Conservation (phyloP, 2,797 vertebrate genomes). For the Alfaro cultratus region DNA sequence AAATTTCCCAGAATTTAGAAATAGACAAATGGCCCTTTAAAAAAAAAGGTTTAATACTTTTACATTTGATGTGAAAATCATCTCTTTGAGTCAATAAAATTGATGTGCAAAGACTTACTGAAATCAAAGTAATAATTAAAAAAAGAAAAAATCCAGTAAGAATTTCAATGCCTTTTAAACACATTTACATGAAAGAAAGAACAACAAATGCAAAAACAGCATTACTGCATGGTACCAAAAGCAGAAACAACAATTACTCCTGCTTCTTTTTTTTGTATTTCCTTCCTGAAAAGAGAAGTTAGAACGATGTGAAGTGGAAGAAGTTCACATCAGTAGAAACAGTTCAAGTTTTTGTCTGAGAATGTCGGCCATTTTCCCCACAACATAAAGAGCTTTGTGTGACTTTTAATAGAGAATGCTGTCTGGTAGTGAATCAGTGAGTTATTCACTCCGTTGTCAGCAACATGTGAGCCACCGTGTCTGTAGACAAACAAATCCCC, state of each 20-base stretch:
- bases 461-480: background rate
- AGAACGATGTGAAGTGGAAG: background rate
- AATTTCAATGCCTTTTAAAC: background rate
- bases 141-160: conserved; percentile 19
- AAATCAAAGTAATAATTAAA: conserved; percentile 2
- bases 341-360: conserved; percentile 7
- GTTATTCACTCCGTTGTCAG: background rate
- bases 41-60: background rate
- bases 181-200: background rate
- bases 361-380: conserved; percentile 1
- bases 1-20: conserved; percentile 1
- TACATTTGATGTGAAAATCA: background rate
- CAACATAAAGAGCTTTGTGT: conserved; percentile 27
- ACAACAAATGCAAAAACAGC: background rate
- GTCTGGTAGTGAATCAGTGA: background rate
- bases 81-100: conserved; percentile 1
- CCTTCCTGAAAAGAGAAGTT: background rate
- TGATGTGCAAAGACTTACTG: conserved; percentile 1
- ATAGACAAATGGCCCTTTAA: background rate
- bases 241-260: conserved; percentile 6
- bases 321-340: conserved; percentile 11
- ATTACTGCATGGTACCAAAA: conserved; percentile 10
- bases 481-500: background rate
- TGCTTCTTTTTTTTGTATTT: background rate
- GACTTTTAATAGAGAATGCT: background rate